Evolutionary conservation across 2,888 invertebrate genomes (phyloP).

Genomic region (Opisthograptis luteolata): DNA sequence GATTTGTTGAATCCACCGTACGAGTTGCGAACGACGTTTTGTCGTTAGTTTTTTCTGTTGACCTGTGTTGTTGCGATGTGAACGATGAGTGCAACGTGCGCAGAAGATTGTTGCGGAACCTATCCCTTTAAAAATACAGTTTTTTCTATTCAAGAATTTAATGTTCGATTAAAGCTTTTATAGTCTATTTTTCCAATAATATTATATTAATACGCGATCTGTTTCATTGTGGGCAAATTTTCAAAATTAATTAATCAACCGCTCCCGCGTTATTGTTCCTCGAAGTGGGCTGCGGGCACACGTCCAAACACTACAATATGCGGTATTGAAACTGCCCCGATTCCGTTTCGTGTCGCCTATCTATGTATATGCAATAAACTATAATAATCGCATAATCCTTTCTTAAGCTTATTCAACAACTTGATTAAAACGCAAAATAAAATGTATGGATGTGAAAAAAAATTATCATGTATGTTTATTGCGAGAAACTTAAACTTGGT

Average conservation of each 20-base stretch:
- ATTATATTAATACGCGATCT: constrained; percentile 15
- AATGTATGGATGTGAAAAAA: too few species aligned
- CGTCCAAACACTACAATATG: too few species aligned
- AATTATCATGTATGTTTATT: too few species aligned
- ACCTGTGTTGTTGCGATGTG: background rate
- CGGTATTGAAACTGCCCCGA: too few species aligned
- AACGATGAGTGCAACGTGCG: background rate
- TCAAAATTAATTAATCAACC: background rate
- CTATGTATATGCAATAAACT: too few species aligned
- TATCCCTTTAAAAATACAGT: background rate
- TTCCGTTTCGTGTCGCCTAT: too few species aligned
- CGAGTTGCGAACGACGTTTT: background rate
- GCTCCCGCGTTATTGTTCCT: too few species aligned
- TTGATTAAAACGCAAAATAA: too few species aligned
- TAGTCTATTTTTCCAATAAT: constrained; percentile 30
- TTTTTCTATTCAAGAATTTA: constrained; percentile 51
- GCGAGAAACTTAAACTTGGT: too few species aligned
- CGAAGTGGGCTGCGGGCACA: too few species aligned
- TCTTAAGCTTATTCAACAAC: too few species aligned
- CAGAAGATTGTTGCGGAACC: background rate
- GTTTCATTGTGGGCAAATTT: background rate
- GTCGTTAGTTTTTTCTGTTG: background rate
- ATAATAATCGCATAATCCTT: too few species aligned
- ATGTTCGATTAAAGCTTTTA: constrained; percentile 32
- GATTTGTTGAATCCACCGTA: background rate